Evolutionary conservation across 2,113 vertebrate genomes (phyloP).

Genomic region (Heloderma charlesbogerti): DNA sequence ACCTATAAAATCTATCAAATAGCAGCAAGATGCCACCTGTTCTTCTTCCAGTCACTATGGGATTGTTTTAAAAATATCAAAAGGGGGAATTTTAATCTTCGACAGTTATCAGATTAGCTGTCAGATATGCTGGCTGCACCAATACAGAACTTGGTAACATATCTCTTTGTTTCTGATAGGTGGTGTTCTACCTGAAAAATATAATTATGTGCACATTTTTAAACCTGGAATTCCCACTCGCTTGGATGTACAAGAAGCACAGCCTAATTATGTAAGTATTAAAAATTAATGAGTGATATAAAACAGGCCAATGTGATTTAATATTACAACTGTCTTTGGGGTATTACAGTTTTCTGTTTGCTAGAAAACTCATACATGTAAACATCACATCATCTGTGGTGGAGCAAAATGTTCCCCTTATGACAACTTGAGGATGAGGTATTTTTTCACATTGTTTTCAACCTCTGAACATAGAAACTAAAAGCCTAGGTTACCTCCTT

Average conservation of each 20-base stretch:
- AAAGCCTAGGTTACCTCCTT: neutral
- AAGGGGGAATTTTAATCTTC: neutral
- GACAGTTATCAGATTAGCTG: neutral
- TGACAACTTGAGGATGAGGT: neutral
- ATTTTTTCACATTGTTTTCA: neutral
- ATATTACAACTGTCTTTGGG: neutral
- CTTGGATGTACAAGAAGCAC: constrained; percentile 61
- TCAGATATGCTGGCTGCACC: neutral
- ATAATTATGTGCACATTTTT: constrained; percentile 85
- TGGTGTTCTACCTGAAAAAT: constrained; percentile 87
- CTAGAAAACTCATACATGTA: constrained; percentile 9
- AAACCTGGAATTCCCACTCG: constrained; percentile 77
- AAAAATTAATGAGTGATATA: neutral
- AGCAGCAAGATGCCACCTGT: neutral
- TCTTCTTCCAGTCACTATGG: neutral
- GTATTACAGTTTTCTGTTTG: neutral
- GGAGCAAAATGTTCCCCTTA: neutral
- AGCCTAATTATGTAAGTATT: constrained; percentile 78
- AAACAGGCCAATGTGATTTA: neutral
- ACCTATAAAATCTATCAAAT: neutral
- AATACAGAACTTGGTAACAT: constrained; percentile 58
- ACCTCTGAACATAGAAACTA: neutral
- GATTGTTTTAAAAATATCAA: neutral
- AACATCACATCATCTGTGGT: neutral
- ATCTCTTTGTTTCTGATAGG: constrained; percentile 73